Percentiles rank a stretch among this genome's conserved stretches.
phyloP scores from a whole-genome alignment of 2,888 invertebrate genomes.

The Itoplectis maculator region DNA sequence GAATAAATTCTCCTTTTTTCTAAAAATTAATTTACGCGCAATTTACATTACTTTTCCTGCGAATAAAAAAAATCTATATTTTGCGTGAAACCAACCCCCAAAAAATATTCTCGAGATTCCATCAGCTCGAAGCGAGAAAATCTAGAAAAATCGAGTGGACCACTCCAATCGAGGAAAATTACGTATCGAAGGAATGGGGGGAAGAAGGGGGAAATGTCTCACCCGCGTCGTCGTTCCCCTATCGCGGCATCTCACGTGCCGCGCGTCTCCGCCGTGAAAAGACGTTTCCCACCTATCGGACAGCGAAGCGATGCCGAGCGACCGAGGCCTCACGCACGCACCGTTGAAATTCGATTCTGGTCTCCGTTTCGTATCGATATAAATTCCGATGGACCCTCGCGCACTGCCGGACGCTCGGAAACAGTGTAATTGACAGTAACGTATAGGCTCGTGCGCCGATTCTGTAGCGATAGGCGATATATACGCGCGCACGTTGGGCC shows the following conservation, averaged over 20 bases:
- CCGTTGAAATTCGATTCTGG: constrained; percentile 75
- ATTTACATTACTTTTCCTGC: no score
- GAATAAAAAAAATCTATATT: no score
- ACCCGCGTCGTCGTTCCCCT: not conserved
- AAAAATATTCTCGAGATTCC: no score
- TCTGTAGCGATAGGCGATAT: constrained; percentile 32
- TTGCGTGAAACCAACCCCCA: no score
- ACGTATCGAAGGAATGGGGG: no score
- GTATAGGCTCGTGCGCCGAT: constrained; percentile 59
- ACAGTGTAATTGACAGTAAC: constrained; percentile 69
- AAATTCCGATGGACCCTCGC: constrained; percentile 69
- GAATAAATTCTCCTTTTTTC: no score
- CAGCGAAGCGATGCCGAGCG: constrained; percentile 4
- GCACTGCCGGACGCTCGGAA: constrained; percentile 14
- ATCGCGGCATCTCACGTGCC: not conserved
- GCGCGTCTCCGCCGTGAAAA: not conserved
- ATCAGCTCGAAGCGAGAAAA: no score
- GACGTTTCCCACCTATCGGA: constrained; percentile 61
- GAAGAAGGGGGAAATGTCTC: no score
- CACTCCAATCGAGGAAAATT: no score
- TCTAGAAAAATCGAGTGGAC: no score
- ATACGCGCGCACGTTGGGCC: not conserved
- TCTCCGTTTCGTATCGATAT: constrained; percentile 68
- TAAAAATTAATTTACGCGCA: no score
- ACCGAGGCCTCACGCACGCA: constrained; percentile 61